phyloP scores from a whole-genome alignment of 2,797 vertebrate genomes.

The Ceryle rudis region DNA sequence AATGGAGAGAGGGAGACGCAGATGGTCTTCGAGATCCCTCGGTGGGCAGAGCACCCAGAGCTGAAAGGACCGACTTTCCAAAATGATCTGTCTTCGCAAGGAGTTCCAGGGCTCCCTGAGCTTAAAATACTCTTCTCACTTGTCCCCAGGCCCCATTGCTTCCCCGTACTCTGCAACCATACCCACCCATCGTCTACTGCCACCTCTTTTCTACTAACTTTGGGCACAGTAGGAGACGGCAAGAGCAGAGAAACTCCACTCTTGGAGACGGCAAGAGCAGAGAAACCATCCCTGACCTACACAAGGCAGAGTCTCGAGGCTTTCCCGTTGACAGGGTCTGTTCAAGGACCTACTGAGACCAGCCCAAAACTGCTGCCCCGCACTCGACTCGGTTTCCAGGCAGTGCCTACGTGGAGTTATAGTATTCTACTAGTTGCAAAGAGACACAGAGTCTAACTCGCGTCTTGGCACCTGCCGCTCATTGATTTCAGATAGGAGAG shows the following conservation, averaged over 20 bases:
- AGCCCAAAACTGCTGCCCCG: background rate
- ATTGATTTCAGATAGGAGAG: slow-evolving; percentile 35
- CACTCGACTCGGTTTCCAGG: background rate
- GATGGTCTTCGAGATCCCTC: background rate
- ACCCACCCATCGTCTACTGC: background rate
- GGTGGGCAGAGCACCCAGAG: background rate
- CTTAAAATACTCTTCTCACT: background rate
- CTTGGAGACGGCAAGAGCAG: background rate
- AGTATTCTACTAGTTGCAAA: background rate
- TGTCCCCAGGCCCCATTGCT: background rate
- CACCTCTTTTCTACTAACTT: background rate
- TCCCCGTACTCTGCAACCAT: accelerated
- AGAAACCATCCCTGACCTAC: background rate
- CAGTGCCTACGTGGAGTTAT: background rate
- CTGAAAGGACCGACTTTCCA: background rate
- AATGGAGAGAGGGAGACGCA: background rate
- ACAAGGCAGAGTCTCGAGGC: accelerated
- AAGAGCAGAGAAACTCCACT: background rate
- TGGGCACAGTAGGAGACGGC: too few relatives aligned
- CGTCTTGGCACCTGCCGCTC: slow-evolving; percentile 14
- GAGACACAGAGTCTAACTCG: slow-evolving; percentile 48
- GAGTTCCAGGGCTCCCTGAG: background rate
- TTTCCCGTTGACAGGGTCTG: accelerated
- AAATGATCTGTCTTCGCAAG: background rate
- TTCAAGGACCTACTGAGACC: background rate